Evolutionary conservation across 2,113 vertebrate species (phyloP).

Genomic region (Petrocephalus microphthalmus): DNA sequence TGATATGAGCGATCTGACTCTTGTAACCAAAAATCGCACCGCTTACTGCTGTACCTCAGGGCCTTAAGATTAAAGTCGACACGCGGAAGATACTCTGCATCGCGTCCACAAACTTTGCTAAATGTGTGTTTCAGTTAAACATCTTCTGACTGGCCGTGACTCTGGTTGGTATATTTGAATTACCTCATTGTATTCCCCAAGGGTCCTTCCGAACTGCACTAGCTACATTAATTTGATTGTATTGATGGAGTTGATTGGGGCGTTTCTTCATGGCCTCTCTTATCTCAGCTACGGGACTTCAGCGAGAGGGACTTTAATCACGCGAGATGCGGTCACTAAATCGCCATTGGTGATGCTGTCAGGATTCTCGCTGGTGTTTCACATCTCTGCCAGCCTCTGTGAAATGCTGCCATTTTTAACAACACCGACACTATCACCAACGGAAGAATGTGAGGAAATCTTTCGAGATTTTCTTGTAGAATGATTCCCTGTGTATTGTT

Average conservation of each 20-base stretch:
- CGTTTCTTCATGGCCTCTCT: background rate
- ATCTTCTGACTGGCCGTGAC: background rate
- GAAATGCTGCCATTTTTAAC: background rate
- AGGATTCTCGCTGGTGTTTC: background rate
- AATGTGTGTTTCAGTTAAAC: background rate
- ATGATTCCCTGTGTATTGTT: background rate
- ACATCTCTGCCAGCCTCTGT: no score
- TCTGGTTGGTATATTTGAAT: background rate
- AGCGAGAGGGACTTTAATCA: background rate
- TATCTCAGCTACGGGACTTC: background rate
- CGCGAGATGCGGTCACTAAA: background rate
- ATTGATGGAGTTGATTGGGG: background rate
- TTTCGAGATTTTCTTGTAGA: background rate
- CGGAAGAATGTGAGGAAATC: background rate
- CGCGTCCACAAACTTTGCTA: background rate
- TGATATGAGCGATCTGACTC: background rate
- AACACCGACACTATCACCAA: background rate
- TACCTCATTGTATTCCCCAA: background rate
- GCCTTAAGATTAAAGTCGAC: background rate
- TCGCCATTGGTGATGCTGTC: background rate
- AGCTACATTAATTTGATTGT: background rate
- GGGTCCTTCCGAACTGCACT: background rate
- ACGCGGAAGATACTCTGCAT: background rate
- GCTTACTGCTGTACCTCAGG: background rate
- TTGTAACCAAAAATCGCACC: no score